Evolutionary conservation across 92 coral and sea anemone genomes (phyloP), one percentile per base, ranked within the genome.

Genomic region (Parazoanthus swiftii): DNA sequence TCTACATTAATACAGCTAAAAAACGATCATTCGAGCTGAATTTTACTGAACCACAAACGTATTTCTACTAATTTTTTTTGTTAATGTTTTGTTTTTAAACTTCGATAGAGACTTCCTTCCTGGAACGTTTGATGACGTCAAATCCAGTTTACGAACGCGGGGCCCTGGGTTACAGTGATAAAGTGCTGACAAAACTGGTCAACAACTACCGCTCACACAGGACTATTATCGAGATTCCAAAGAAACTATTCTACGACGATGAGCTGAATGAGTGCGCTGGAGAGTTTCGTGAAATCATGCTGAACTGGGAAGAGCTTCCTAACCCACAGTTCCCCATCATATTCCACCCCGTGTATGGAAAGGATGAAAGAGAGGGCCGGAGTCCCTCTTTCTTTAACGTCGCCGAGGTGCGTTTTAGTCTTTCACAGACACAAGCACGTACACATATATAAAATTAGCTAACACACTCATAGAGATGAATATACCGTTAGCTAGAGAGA

Each of bases 171-270:
- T 94, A 94, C 91, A 75, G 86, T 73, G 78, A 82, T 26, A 81
- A 75, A 15, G 86, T 92, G 76, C 86, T 95, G 68, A 95, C 96
- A 35, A 95, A 95, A 63, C 89, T 95, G 1, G 90, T 95, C 59
- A 94, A 94, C 91, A 95, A 95, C 89, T 95, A 95, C 76, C 94
- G 98, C 46, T 95, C 98, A 8, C 98, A 95, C 88, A 88, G 51
- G 85, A 81, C 37, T 46, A 95, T 95, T 76, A 94, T 95, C 36
- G 94, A 92, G 86, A 86, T 94, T 84, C 96, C 96, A 36, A 94
- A 94, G 74, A 44, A 86, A 86, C 85, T 92, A 77, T 94, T 94
- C 54, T 94, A 94, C 72, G 96, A 94, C 15, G 72, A 82, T 15
- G 96, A 94, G 85, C 83, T 94, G 85, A 90, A 89, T 33, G 94